A percentile compares a stretch with the other conserved stretches of the same genome.
phyloP scores from a whole-genome alignment of 2,888 invertebrate species.

The Beris morrisii region DNA sequence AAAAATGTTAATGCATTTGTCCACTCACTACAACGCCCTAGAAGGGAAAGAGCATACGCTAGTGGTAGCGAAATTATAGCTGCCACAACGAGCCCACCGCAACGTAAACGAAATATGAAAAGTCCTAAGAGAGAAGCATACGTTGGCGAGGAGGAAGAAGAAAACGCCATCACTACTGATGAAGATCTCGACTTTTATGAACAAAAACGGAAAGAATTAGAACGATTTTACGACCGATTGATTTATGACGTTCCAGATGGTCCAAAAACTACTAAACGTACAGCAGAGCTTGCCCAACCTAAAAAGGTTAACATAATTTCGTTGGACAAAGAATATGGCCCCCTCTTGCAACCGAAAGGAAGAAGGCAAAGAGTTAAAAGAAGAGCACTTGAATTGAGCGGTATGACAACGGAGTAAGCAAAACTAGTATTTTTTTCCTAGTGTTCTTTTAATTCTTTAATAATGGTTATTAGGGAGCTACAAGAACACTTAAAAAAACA shows the following conservation, averaged over 20 bases:
- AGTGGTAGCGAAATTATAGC: too few relatives aligned
- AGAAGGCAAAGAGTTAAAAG: slow-evolving; percentile 8
- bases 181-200: not conserved
- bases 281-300: slow-evolving; percentile 4
- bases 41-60: too few relatives aligned
- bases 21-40: too few relatives aligned
- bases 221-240: slow-evolving; percentile 7
- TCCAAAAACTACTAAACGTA: slow-evolving; percentile 11
- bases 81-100: too few relatives aligned
- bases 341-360: not conserved
- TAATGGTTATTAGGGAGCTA: not conserved
- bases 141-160: slow-evolving; percentile 4
- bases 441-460: too few relatives aligned
- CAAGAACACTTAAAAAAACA: slow-evolving; percentile 9
- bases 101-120: too few relatives aligned
- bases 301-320: not conserved
- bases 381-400: not conserved
- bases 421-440: too few relatives aligned
- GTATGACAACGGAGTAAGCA: slow-evolving; percentile 22
- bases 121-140: not conserved
- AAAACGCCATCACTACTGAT: not conserved
- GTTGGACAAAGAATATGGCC: not conserved
- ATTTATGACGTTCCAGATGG: slow-evolving; percentile 6
- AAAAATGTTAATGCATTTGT: too few relatives aligned
- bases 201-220: not conserved